Conservation (phyloP, 1,140 invertebrate genomes). For the Rhagoletis zephyria region DNA sequence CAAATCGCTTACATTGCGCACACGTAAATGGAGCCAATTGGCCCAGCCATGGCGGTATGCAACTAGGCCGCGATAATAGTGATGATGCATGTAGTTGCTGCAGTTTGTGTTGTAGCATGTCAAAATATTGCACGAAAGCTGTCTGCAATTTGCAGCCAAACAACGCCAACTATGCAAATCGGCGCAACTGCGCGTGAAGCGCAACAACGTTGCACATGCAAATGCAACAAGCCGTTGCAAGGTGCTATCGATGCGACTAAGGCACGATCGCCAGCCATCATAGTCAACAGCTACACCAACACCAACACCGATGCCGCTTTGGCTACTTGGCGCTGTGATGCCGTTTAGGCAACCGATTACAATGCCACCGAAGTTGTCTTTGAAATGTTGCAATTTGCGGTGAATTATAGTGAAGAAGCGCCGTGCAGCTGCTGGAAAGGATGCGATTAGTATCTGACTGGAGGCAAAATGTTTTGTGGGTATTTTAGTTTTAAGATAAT, state of each 20-base stretch:
- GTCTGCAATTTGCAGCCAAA: conserved; percentile 43
- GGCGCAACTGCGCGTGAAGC: conserved; percentile 48
- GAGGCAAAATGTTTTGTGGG: conserved; percentile 32
- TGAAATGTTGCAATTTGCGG: conserved; percentile 47
- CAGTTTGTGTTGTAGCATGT: conserved; percentile 28
- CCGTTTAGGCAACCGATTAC: conserved; percentile 48
- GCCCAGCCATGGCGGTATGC: background rate
- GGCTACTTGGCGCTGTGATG: background rate
- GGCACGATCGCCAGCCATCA: conserved; percentile 5
- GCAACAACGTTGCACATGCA: conserved; percentile 44
- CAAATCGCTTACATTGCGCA: background rate
- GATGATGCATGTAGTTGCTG: conserved; percentile 44
- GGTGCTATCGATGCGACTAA: conserved; percentile 27
- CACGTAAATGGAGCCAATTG: conserved; percentile 32
- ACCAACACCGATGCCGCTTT: background rate
- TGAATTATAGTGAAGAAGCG: conserved; percentile 49
- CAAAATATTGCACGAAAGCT: conserved; percentile 51
- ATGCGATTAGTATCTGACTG: conserved; percentile 41
- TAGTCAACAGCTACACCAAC: background rate
- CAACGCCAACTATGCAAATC: conserved; percentile 43
- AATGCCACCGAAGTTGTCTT: conserved; percentile 52
- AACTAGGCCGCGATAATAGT: conserved; percentile 35
- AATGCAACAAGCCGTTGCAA: conserved; percentile 50
- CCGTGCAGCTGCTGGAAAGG: conserved; percentile 3
- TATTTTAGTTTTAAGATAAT: conserved; percentile 39